Evolutionary conservation across 1,140 invertebrate genomes (phyloP), one percentile per base, ranked within the genome.

Genomic region (Caenorhabditis briggsae): DNA sequence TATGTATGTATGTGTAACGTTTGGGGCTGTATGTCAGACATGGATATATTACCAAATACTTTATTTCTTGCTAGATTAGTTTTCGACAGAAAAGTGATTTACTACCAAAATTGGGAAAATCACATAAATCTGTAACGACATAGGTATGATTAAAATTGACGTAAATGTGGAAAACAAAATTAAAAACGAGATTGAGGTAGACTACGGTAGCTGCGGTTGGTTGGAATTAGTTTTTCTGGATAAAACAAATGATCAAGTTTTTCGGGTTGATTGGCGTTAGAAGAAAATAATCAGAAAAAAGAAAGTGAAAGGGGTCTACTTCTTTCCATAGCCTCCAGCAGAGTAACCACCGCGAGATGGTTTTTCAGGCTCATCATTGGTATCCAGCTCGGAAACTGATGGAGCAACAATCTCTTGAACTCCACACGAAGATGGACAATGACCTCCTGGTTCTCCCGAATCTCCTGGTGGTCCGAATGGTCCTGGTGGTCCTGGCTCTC

Each of bases 351-450:
- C 50, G 20, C 65, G 41, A 41, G 82, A 16, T 56, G 65, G 43
- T 18, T 82, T 84, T 43, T 85, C 59, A 1, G 55, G 55, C 5
- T 87, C 59, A 41, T 87, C 88, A 53, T 88, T 86, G 18, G 90
- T 91, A 83, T 92, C 90, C 70, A 91, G 64, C 88, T 92, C 91
- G 23, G 88, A 86, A 43, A 92, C 87, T 23, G 91, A 91, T 14
- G 91, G 91, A 14, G 87, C 91, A n/a, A 92, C 90, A 58, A 92
- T 91, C 41, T 92, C 91, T 86, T 92, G 91, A 53, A 92, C 86
- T 82, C 91, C 91, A 78, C 91, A 92, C 8, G 90, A 91, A 3
- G 90, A 92, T 33, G 91, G 91, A 70, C 91, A 92, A 83, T 92
- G 91, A 6, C 91, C 91, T 61, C 91, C 91, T 25, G 89, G 89